Evolutionary conservation across 2,797 vertebrate genomes (phyloP).

Genomic region (Sebastes iracundus): DNA sequence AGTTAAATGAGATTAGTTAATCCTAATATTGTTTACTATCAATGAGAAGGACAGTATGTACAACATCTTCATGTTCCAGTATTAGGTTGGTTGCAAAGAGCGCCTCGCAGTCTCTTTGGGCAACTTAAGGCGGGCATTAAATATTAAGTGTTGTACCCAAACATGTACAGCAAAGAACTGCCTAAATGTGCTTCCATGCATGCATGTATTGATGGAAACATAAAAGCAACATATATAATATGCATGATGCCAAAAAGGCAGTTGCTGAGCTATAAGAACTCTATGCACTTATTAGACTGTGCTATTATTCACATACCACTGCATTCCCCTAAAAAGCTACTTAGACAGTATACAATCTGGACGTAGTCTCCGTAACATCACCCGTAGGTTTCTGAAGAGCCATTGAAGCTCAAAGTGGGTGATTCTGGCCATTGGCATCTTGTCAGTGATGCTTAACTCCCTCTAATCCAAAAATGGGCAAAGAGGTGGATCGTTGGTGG

Average conservation of each 20-base stretch:
- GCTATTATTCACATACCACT: not conserved
- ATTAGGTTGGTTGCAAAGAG: not conserved
- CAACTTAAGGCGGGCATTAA: conserved; percentile 34
- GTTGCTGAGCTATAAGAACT: not conserved
- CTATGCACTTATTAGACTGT: not conserved
- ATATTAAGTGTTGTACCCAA: conserved; percentile 30
- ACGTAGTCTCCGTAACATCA: too few relatives aligned
- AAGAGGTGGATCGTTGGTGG: too few relatives aligned
- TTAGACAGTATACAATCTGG: not conserved
- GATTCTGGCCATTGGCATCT: too few relatives aligned
- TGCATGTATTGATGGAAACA: conserved; percentile 47
- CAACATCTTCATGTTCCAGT: conserved; percentile 28
- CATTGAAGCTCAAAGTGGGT: too few relatives aligned
- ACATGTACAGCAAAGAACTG: conserved; percentile 21
- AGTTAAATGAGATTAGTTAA: not conserved
- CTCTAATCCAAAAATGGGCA: too few relatives aligned
- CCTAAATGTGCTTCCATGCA: conserved; percentile 18
- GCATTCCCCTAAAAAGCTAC: not conserved
- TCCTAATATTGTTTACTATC: not conserved
- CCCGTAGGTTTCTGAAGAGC: too few relatives aligned
- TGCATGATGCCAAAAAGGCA: conserved; percentile 45
- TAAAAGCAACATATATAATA: conserved; percentile 54
- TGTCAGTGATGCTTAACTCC: too few relatives aligned
- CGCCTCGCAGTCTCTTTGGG: conserved; percentile 6
- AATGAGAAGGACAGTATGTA: not conserved